Percentiles rank a stretch among this genome's conserved stretches.
phyloP scores from a whole-genome alignment of 2,113 vertebrate species.

The Ondatra zibethicus region DNA sequence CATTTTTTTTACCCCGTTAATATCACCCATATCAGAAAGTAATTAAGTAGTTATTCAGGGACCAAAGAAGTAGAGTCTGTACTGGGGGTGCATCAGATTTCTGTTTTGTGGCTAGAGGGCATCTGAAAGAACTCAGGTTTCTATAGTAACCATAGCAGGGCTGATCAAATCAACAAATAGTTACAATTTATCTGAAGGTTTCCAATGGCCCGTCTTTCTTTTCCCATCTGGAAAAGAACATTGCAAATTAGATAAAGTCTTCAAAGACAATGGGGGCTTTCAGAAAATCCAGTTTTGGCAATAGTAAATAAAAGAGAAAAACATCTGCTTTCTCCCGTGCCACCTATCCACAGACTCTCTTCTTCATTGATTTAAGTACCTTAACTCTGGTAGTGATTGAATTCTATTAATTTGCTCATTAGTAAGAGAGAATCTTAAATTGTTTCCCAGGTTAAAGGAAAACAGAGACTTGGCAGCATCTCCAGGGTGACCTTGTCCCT shows the following conservation, averaged over 20 bases:
- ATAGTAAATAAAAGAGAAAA: neutral
- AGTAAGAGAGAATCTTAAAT: neutral
- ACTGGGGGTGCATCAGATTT: conserved; percentile 61
- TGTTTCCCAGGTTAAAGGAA: neutral
- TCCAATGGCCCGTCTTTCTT: conserved; percentile 35
- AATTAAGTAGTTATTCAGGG: conserved; percentile 51
- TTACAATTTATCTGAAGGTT: conserved; percentile 71
- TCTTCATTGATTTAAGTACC: neutral
- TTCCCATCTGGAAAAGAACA: conserved; percentile 25
- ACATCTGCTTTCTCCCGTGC: neutral
- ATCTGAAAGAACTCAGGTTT: conserved; percentile 77
- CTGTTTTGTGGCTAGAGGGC: conserved; percentile 72
- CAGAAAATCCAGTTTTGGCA: conserved; percentile 57
- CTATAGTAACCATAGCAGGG: conserved; percentile 77
- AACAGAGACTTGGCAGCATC: neutral
- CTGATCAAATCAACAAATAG: conserved; percentile 77
- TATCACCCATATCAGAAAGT: conserved; percentile 33
- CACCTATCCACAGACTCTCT: neutral
- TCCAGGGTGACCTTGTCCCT: neutral
- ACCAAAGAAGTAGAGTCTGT: conserved; percentile 30
- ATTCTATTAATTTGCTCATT: conserved; percentile 19
- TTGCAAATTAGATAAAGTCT: conserved; percentile 66
- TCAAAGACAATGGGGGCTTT: conserved; percentile 58
- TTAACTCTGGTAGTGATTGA: neutral
- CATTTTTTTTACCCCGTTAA: neutral